Evolutionary conservation across 2,888 invertebrate genomes (phyloP).

Genomic region (Hypolimnas misippus): DNA sequence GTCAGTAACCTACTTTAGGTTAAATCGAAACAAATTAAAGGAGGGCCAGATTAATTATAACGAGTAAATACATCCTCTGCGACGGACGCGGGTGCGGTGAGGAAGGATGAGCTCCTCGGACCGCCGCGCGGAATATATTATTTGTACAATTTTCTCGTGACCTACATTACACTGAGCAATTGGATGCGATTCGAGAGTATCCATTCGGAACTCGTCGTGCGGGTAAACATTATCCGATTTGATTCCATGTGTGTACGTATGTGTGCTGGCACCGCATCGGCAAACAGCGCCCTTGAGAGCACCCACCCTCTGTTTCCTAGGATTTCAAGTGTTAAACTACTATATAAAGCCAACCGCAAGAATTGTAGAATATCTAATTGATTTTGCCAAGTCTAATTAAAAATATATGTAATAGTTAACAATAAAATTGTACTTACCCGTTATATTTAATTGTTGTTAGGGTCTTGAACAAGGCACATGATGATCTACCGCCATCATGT

Average conservation of each 20-base stretch:
- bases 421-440: too few species aligned
- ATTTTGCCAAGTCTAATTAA: too few species aligned
- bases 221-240: background rate
- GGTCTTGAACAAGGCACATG: too few species aligned
- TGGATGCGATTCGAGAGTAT: conserved; percentile 29
- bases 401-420: too few species aligned
- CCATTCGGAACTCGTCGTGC: conserved; percentile 28
- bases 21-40: background rate
- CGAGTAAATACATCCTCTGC: background rate
- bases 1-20: too few species aligned
- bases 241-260: background rate
- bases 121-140: conserved; percentile 34
- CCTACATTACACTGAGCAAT: conserved; percentile 30
- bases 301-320: background rate
- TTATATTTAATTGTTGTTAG: too few species aligned
- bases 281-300: background rate
- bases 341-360: background rate
- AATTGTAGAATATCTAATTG: too few species aligned
- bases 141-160: conserved; percentile 34
- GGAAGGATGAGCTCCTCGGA: conserved; percentile 31
- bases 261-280: background rate
- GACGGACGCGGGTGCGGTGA: conserved; percentile 5
- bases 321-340: background rate
- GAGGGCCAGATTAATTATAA: background rate
- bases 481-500: too few species aligned